These are phyloP conservation scores for Sander vitreus DNA, from an alignment of 2,113 vertebrate species.

Conservation along the genomic window DNA sequence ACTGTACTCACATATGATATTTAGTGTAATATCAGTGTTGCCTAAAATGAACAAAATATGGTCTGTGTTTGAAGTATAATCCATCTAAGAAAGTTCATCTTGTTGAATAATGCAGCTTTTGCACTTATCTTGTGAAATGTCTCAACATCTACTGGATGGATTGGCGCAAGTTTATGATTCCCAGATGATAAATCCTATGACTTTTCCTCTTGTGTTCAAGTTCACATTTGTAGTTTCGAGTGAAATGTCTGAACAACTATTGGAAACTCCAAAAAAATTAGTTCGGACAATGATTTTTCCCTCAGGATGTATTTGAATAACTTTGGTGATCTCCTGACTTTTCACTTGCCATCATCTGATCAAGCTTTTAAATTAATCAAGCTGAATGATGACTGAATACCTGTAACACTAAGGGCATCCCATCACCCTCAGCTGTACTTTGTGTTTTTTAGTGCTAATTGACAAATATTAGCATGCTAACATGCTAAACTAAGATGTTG, in stretches of 20 bases:
- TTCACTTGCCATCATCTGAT: not conserved
- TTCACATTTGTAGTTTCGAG: not conserved
- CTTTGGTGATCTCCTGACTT: not conserved
- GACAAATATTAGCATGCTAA: not conserved
- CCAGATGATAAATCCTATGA: not conserved
- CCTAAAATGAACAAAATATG: not conserved
- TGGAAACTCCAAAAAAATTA: not conserved
- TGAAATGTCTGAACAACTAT: not conserved
- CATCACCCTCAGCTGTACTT: not conserved
- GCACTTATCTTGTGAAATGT: not conserved
- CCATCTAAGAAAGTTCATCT: too few species aligned
- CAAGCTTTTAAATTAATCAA: not conserved
- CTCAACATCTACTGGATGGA: not conserved
- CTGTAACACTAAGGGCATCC: not conserved
- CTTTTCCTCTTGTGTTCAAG: not conserved
- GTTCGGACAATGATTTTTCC: not conserved
- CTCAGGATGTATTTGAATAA: not conserved
- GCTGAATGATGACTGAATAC: not conserved
- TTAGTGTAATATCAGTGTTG: not conserved
- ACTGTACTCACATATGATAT: not conserved
- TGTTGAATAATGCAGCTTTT: not conserved
- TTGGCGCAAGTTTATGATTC: not conserved
- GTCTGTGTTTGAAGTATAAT: not conserved
- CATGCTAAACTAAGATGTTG: not conserved
- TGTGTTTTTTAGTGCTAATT: not conserved